Conservation (phyloP, 1,140 invertebrate genomes). For the Dendroctonus ponderosae region DNA sequence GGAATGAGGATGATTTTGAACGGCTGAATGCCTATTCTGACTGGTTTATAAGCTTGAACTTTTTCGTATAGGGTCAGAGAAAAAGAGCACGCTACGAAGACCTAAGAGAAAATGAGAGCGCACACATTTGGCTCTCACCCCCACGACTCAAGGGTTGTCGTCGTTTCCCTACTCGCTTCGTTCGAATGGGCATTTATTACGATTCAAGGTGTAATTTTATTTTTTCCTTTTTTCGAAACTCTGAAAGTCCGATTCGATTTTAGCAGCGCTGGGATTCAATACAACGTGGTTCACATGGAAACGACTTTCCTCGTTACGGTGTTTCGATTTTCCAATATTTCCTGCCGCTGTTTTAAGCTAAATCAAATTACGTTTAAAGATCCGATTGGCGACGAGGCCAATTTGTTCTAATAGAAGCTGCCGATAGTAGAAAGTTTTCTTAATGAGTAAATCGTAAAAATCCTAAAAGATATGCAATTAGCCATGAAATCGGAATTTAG, state of each 20-base stretch:
- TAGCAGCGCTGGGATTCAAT: neutral
- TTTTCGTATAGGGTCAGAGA: neutral
- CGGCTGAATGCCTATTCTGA: neutral
- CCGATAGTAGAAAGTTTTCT: slow-evolving; percentile 2
- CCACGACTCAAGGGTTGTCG: neutral
- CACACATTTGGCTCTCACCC: neutral
- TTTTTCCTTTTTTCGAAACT: neutral
- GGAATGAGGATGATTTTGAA: no score
- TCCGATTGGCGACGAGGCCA: slow-evolving; percentile 6
- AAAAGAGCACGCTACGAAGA: neutral
- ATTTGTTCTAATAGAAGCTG: slow-evolving; percentile 3
- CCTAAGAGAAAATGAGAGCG: neutral
- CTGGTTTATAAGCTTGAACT: neutral
- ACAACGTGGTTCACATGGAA: neutral
- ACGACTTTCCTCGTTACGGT: neutral
- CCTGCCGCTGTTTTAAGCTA: slow-evolving; percentile 2
- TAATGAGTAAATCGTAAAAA: slow-evolving; percentile 10
- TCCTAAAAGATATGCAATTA: slow-evolving; percentile 6
- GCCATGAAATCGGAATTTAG: slow-evolving; percentile 2
- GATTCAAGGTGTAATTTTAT: neutral
- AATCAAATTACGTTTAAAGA: slow-evolving; percentile 10
- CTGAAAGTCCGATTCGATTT: slow-evolving; percentile 1
- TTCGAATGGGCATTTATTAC: neutral
- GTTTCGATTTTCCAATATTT: slow-evolving; percentile 5
- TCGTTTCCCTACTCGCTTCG: neutral